phyloP scores from a whole-genome alignment of 2,888 invertebrate species.

The Lacanobia oleracea region DNA sequence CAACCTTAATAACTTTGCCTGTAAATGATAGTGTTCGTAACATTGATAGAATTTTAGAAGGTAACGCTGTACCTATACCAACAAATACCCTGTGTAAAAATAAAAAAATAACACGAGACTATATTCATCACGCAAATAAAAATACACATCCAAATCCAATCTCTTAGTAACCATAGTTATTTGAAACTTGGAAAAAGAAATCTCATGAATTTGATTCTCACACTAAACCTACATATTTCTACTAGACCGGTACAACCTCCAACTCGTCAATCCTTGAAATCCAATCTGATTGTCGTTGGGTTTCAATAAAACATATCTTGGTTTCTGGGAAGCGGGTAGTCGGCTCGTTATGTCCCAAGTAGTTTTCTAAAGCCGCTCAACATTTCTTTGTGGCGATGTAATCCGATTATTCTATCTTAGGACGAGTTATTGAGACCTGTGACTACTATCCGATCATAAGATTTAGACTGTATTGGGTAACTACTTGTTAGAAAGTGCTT shows the following conservation, averaged over 20 bases:
- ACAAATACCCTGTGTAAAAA: background rate
- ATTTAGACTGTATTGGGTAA: slow-evolving; percentile 54
- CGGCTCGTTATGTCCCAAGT: slow-evolving; percentile 62
- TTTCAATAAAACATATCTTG: slow-evolving; percentile 58
- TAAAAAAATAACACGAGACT: background rate
- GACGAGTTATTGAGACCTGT: slow-evolving; percentile 72
- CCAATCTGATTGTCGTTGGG: slow-evolving; percentile 51
- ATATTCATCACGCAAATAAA: background rate
- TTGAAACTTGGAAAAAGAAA: background rate
- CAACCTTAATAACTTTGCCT: background rate
- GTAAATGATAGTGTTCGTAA: slow-evolving; percentile 1
- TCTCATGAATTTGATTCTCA: slow-evolving; percentile 2
- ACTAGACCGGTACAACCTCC: background rate
- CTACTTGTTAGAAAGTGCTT: slow-evolving; percentile 42
- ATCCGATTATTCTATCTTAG: slow-evolving; percentile 79
- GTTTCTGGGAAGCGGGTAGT: slow-evolving; percentile 50
- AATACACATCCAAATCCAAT: background rate
- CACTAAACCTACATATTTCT: background rate
- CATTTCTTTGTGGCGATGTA: slow-evolving; percentile 76
- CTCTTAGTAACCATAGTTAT: background rate
- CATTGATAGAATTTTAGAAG: background rate
- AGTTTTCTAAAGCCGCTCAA: slow-evolving; percentile 76
- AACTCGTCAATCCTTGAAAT: slow-evolving; percentile 46
- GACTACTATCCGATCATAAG: slow-evolving; percentile 65
- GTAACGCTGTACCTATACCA: background rate